Conservation (phyloP, 1,140 invertebrate species). For the Theocolax elegans region DNA sequence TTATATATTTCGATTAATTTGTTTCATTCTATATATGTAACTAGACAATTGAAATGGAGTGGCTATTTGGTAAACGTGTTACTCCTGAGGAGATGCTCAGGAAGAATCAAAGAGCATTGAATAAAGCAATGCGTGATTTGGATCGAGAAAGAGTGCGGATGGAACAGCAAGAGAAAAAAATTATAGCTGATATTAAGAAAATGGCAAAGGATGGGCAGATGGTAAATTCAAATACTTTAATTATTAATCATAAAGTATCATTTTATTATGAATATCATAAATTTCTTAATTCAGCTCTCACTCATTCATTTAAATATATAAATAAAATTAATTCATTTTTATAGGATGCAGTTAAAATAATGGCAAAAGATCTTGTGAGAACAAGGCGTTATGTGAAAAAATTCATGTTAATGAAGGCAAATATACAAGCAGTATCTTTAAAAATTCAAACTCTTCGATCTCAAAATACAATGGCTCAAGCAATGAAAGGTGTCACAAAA, state of each 20-base stretch:
- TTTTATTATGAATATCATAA: constrained; percentile 24
- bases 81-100: constrained; percentile 98
- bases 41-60: constrained; percentile 83
- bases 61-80: constrained; percentile 95
- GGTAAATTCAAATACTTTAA: constrained; percentile 71
- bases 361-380: constrained; percentile 98
- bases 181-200: constrained; percentile 98
- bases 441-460: constrained; percentile 99
- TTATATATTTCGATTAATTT: background rate
- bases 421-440: constrained; percentile 98
- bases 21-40: background rate
- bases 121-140: constrained; percentile 97
- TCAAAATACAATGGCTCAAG: constrained; percentile 99
- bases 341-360: constrained; percentile 99
- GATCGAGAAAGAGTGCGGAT: constrained; percentile 94
- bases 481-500: constrained; percentile 98
- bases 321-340: too few species aligned
- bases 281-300: too few species aligned
- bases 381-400: constrained; percentile 97
- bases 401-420: constrained; percentile 99
- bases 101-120: constrained; percentile 98
- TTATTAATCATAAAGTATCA: too few species aligned
- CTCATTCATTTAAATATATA: too few species aligned
- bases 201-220: constrained; percentile 99
- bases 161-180: constrained; percentile 99